Evolutionary conservation across 2,888 invertebrate genomes (phyloP).

Genomic region (Conops quadrifasciatus): DNA sequence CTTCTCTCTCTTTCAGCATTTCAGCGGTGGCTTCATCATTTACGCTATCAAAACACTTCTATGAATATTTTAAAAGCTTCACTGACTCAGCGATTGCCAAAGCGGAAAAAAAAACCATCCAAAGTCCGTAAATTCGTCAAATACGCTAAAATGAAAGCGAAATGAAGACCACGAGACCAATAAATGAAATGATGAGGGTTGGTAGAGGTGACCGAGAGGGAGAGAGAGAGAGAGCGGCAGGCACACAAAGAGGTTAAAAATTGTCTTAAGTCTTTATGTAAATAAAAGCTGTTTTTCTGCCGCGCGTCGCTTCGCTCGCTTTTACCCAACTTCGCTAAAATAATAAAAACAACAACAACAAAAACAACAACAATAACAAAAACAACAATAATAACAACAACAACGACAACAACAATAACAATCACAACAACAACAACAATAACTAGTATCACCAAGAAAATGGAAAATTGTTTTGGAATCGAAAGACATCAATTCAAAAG

Average conservation of each 20-base stretch:
- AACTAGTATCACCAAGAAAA: neutral
- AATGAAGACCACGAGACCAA: neutral
- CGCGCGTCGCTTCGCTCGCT: no score
- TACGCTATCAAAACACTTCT: conserved; percentile 47
- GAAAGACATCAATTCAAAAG: conserved; percentile 35
- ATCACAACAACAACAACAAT: neutral
- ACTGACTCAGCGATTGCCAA: neutral
- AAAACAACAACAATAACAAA: neutral
- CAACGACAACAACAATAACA: neutral
- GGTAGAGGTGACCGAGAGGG: conserved; percentile 13
- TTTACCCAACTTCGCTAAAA: neutral
- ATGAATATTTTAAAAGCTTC: conserved; percentile 48
- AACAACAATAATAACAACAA: neutral
- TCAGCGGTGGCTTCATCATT: conserved; percentile 44
- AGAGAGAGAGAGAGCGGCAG: conserved; percentile 17
- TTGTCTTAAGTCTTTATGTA: conserved; percentile 43
- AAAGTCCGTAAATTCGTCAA: conserved; percentile 30
- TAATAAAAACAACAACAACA: neutral
- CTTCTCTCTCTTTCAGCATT: conserved; percentile 10
- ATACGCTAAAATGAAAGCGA: conserved; percentile 12
- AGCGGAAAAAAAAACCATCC: neutral
- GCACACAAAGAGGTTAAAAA: conserved; percentile 21
- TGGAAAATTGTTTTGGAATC: conserved; percentile 35
- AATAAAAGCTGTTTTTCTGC: conserved; percentile 36
- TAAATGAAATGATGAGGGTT: neutral